A percentile compares a stretch with the other conserved stretches of the same genome.
These are phyloP conservation scores for Hyperopisus bebe DNA, from an alignment of 2,113 vertebrate species.

Conservation along the genomic window DNA sequence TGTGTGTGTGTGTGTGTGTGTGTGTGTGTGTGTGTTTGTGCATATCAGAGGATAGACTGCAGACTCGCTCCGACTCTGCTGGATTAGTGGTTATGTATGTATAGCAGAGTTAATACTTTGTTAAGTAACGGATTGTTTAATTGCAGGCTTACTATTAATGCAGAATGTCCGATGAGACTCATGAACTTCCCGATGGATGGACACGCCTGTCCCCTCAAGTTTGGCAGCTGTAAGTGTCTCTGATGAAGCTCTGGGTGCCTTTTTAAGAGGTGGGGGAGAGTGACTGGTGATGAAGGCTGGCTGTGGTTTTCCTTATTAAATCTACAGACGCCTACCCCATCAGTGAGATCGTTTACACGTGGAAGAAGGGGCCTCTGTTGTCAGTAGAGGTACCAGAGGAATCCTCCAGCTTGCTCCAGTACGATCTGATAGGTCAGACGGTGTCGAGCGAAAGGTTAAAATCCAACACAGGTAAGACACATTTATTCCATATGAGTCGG, in stretches of 20 bases:
- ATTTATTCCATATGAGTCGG: background rate
- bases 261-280: conserved; percentile 38
- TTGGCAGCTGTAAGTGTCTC: conserved; percentile 68
- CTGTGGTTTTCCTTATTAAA: conserved; percentile 9
- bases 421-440: conserved; percentile 70
- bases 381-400: conserved; percentile 72
- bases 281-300: conserved; percentile 20
- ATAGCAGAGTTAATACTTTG: background rate
- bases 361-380: conserved; percentile 68
- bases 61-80: background rate
- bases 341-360: conserved; percentile 71
- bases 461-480: conserved; percentile 63
- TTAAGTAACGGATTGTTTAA: background rate
- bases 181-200: conserved; percentile 77
- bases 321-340: conserved; percentile 67
- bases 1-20: too few relatives aligned
- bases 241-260: conserved; percentile 20
- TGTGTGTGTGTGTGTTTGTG: too few relatives aligned
- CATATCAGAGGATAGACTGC: background rate
- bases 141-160: conserved; percentile 71
- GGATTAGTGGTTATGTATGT: background rate
- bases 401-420: conserved; percentile 69
- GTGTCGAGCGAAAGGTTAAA: conserved; percentile 68
- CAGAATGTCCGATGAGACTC: conserved; percentile 72
- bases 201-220: conserved; percentile 72